A percentile compares a stretch with the other conserved stretches of the same genome.
These are phyloP conservation scores for Cerceris rybyensis DNA, from an alignment of 2,888 invertebrate species.

Conservation along the genomic window DNA sequence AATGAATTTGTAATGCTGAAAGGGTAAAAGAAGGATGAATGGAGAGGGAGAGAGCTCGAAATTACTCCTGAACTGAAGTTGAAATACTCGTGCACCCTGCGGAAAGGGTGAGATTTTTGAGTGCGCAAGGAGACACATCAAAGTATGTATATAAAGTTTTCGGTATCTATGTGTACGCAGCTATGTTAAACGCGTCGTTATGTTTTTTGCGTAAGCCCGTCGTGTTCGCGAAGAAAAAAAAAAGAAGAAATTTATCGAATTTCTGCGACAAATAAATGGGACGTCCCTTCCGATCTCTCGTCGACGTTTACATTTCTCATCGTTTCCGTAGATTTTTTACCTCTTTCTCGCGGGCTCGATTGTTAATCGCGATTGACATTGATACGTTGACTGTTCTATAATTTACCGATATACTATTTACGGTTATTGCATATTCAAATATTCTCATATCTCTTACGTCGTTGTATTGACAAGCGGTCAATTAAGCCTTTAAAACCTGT, in stretches of 20 bases:
- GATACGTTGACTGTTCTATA: no score
- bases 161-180: conserved; percentile 55
- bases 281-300: conserved; percentile 29
- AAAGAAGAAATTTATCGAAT: not conserved
- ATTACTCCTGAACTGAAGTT: not conserved
- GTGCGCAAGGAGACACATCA: not conserved
- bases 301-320: conserved; percentile 13
- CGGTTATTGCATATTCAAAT: no score
- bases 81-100: not conserved
- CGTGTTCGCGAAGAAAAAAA: conserved; percentile 13
- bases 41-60: not conserved
- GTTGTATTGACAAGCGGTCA: no score
- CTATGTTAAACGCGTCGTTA: conserved; percentile 40
- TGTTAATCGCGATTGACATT: no score
- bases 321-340: conserved; percentile 56
- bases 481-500: no score
- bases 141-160: conserved; percentile 28
- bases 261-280: conserved; percentile 10
- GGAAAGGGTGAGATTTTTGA: not conserved
- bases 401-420: no score
- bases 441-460: no score
- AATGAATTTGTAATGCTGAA: not conserved
- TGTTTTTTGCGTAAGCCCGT: conserved; percentile 29
- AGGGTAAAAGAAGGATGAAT: not conserved
- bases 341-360: conserved; percentile 8